A percentile compares a stretch with the other conserved stretches of the same genome.
Conservation (phyloP, 2,888 invertebrate genomes). For the Eupeodes latifasciatus region DNA sequence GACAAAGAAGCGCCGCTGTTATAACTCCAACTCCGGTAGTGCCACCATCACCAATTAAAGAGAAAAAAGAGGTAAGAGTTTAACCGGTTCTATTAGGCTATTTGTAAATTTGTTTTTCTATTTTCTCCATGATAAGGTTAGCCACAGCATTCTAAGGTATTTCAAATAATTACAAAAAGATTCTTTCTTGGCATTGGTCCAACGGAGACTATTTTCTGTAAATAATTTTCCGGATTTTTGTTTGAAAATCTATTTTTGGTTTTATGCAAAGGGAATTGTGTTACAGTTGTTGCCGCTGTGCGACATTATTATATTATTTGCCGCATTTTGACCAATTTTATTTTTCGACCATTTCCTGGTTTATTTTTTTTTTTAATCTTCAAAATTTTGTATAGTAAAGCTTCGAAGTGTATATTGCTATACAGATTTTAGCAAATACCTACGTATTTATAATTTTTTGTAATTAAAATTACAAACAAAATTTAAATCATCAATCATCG, state of each 20-base stretch:
- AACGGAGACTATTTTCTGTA: conserved; percentile 49
- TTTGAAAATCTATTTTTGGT: conserved; percentile 52
- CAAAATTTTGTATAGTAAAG: too few species aligned
- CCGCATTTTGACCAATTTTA: too few species aligned
- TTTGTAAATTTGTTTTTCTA: neutral
- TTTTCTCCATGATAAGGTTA: conserved; percentile 31
- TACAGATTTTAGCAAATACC: too few species aligned
- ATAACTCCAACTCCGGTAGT: conserved; percentile 75
- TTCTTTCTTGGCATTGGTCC: conserved; percentile 63
- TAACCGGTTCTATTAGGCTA: conserved; percentile 40
- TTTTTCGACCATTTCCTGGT: too few species aligned
- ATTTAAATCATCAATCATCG: too few species aligned
- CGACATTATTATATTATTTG: too few species aligned
- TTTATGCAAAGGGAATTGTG: conserved; percentile 15
- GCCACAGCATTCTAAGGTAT: conserved; percentile 8
- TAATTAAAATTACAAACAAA: too few species aligned
- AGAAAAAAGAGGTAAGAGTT: conserved; percentile 79
- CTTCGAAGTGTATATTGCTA: too few species aligned
- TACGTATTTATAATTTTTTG: too few species aligned
- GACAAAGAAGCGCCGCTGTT: conserved; percentile 70
- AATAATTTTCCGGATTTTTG: conserved; percentile 66
- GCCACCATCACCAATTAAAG: conserved; percentile 79
- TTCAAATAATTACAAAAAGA: conserved; percentile 30
- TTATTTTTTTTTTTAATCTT: too few species aligned
- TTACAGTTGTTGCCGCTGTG: neutral